Conservation (phyloP, 2,797 vertebrate species). For the Enoplosus armatus region DNA sequence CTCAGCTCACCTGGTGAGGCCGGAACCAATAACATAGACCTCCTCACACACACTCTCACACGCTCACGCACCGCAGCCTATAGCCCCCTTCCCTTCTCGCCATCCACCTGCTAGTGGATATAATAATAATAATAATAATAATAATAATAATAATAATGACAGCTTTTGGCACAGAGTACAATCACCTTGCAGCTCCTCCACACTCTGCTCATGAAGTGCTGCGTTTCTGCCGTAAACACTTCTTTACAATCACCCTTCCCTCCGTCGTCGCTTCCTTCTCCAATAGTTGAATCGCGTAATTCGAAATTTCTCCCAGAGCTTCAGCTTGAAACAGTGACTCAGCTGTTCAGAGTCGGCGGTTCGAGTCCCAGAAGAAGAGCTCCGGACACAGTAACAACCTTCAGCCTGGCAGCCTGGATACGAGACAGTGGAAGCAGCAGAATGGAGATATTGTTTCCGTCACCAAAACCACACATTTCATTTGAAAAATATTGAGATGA, state of each 20-base stretch:
- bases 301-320: constrained; percentile 44
- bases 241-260: constrained; percentile 39
- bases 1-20: constrained; percentile 81
- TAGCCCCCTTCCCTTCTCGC: background rate
- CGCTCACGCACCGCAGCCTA: background rate
- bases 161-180: constrained; percentile 54
- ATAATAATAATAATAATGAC: constrained; percentile 56
- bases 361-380: constrained; percentile 20
- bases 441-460: constrained; percentile 10
- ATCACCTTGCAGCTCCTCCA: constrained; percentile 58
- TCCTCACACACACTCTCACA: too few relatives aligned
- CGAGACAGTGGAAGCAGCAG: constrained; percentile 24
- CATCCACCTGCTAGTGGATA: constrained; percentile 68
- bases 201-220: constrained; percentile 67
- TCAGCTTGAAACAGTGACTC: constrained; percentile 72
- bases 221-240: constrained; percentile 73
- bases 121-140: constrained; percentile 56
- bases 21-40: constrained; percentile 73
- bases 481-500: background rate
- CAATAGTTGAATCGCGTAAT: background rate
- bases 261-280: background rate
- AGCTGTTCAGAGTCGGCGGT: constrained; percentile 33
- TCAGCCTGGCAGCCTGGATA: constrained; percentile 15
- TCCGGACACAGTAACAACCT: constrained; percentile 16
- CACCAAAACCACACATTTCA: background rate